Percentiles rank a stretch among this genome's conserved stretches.
phyloP scores from a whole-genome alignment of 2,113 vertebrate genomes.

The Numenius arquata region DNA sequence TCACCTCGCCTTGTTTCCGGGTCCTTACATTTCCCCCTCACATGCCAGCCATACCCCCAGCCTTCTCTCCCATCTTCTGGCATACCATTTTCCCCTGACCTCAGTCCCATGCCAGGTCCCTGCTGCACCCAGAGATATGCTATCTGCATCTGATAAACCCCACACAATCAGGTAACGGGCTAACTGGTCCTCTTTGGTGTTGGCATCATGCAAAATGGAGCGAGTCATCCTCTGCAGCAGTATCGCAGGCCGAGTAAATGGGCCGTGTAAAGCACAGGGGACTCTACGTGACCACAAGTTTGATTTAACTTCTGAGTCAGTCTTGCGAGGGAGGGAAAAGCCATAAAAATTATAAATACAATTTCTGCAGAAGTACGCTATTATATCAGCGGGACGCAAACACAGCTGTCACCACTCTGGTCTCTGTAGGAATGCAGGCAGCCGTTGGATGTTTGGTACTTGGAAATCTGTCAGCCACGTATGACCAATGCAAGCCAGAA shows the following conservation, averaged over 20 bases:
- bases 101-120: accelerated
- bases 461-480: background rate
- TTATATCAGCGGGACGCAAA: background rate
- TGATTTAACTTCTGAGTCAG: background rate
- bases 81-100: accelerated
- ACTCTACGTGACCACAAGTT: background rate
- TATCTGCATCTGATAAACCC: background rate
- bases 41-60: accelerated
- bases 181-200: background rate
- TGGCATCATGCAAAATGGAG: background rate
- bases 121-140: accelerated
- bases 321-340: background rate
- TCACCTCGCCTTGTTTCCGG: background rate
- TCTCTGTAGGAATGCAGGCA: background rate
- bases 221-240: background rate
- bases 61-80: background rate
- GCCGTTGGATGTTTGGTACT: background rate
- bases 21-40: background rate
- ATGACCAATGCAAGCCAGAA: background rate
- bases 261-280: background rate
- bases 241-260: background rate
- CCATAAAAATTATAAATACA: background rate
- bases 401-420: background rate
- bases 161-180: background rate
- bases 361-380: background rate